Percentiles rank a stretch among this genome's conserved stretches.
phyloP scores from a whole-genome alignment of 2,797 vertebrate genomes.

The Chaetophractus vellerosus region DNA sequence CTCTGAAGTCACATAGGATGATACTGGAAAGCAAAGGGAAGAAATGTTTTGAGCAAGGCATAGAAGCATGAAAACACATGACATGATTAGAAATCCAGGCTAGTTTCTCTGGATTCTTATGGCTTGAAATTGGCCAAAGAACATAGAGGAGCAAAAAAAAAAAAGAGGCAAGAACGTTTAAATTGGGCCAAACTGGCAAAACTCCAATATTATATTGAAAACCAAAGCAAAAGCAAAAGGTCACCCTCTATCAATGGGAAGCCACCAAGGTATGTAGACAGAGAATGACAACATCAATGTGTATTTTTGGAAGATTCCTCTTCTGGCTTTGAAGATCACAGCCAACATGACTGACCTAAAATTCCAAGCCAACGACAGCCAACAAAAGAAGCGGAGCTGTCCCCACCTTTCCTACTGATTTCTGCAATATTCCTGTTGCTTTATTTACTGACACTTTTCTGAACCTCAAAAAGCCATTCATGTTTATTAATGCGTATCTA shows the following conservation, averaged over 20 bases:
- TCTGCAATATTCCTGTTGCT: not conserved
- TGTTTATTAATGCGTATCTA: conserved; percentile 64
- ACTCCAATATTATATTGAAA: not conserved
- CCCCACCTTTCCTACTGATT: not conserved
- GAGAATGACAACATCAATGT: accelerated
- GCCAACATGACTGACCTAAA: not conserved
- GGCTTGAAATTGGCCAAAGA: not conserved
- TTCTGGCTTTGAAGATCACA: not conserved
- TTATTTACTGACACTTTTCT: not conserved
- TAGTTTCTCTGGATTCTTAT: not conserved
- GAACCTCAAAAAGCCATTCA: not conserved
- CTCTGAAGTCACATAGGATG: not conserved
- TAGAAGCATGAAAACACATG: not conserved
- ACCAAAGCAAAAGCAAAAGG: not conserved
- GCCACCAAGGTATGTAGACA: accelerated
- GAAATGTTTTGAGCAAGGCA: not conserved
- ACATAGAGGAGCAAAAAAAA: not conserved
- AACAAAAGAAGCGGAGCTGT: accelerated
- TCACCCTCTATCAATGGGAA: not conserved
- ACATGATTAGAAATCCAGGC: not conserved
- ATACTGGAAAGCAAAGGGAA: not conserved
- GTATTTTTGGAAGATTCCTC: not conserved
- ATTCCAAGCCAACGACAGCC: not conserved
- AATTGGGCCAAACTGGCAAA: not conserved
- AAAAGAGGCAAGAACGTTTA: not conserved